phyloP scores from a whole-genome alignment of 2,797 vertebrate species.

The Onychomys arenicola region DNA sequence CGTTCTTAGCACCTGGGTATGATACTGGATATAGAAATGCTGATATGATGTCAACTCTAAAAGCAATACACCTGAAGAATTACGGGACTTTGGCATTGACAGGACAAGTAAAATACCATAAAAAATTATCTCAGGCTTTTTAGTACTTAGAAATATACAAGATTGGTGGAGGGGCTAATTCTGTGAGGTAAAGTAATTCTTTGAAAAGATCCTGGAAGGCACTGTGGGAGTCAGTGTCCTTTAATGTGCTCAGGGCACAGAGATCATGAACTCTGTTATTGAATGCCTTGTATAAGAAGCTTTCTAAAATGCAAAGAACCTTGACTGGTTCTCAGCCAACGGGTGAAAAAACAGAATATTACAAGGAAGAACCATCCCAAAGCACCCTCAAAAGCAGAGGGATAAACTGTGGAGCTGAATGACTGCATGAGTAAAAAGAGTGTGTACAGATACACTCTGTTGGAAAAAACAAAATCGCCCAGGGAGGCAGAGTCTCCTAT shows the following conservation, averaged over 20 bases:
- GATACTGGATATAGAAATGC: background rate
- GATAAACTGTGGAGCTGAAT: background rate
- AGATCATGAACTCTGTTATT: background rate
- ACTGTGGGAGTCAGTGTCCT: background rate
- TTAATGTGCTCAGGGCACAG: background rate
- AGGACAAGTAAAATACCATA: background rate
- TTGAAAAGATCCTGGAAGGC: background rate
- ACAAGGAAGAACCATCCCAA: background rate
- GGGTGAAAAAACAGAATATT: background rate
- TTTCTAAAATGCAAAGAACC: background rate
- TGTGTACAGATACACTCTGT: background rate
- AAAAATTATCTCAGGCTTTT: background rate
- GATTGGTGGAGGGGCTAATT: background rate
- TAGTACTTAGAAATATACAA: background rate
- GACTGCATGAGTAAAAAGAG: background rate
- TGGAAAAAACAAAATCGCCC: background rate
- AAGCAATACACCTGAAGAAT: background rate
- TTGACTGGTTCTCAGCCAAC: background rate
- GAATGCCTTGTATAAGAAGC: background rate
- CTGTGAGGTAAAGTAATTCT: background rate
- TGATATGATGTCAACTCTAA: background rate
- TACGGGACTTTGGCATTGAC: background rate
- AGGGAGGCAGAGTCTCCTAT: background rate
- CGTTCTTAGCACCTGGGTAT: background rate
- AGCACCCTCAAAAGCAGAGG: background rate